Percentiles rank a stretch among this genome's conserved stretches.
Conservation (phyloP, 2,113 vertebrate genomes). For the Pontoporia blainvillei region DNA sequence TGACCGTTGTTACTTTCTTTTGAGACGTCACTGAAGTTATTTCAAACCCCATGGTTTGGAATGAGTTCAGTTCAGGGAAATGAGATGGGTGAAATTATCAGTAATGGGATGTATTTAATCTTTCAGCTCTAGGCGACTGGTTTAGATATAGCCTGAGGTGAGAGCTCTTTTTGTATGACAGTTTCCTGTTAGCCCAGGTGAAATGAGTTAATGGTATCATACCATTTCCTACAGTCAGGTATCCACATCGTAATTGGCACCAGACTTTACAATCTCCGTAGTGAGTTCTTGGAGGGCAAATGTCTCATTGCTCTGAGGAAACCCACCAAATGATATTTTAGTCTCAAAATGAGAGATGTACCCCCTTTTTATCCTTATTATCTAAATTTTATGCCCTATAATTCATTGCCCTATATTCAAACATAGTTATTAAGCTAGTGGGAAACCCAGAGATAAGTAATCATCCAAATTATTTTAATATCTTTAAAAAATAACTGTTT, state of each 20-base stretch:
- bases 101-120: slow-evolving; percentile 20
- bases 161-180: neutral
- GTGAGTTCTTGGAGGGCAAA: slow-evolving; percentile 31
- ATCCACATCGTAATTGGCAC: neutral
- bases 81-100: neutral
- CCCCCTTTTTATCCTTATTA: neutral
- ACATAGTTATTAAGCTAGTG: neutral
- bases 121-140: slow-evolving; percentile 10
- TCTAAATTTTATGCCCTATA: neutral
- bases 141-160: slow-evolving; percentile 22
- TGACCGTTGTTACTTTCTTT: slow-evolving; percentile 17
- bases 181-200: neutral
- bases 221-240: slow-evolving; percentile 1
- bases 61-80: slow-evolving; percentile 12
- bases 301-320: neutral
- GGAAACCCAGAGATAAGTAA: neutral
- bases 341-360: neutral
- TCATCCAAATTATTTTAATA: neutral
- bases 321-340: neutral
- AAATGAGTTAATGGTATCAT: slow-evolving; percentile 22
- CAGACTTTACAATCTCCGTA: neutral
- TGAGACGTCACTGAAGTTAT: neutral
- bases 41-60: neutral
- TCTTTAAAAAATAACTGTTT: neutral
- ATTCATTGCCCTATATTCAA: neutral